Percentiles rank a stretch among this genome's conserved stretches.
Conservation (phyloP, 2,797 vertebrate genomes). For the Oreonectes daqikongensis region DNA sequence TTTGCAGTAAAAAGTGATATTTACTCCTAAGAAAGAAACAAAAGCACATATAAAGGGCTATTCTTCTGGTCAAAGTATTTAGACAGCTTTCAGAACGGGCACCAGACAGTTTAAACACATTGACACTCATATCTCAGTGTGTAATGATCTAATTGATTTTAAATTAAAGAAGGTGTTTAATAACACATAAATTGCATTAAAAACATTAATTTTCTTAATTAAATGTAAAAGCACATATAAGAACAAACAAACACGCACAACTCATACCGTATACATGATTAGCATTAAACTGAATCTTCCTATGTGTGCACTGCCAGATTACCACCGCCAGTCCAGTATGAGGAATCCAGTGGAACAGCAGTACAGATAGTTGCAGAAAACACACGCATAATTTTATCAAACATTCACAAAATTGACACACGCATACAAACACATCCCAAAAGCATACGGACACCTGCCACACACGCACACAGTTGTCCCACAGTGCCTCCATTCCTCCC, state of each 20-base stretch:
- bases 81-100: too few relatives aligned
- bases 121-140: too few relatives aligned
- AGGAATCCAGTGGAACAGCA: conserved; percentile 48
- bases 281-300: conserved; percentile 36
- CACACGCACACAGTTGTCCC: conserved; percentile 43
- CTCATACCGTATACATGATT: conserved; percentile 47
- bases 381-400: conserved; percentile 39
- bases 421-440: conserved; percentile 44
- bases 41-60: too few relatives aligned
- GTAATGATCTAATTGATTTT: too few relatives aligned
- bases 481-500: conserved; percentile 47
- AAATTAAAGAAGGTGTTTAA: too few relatives aligned
- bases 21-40: too few relatives aligned
- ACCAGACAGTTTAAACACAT: too few relatives aligned
- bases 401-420: conserved; percentile 42
- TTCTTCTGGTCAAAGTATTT: too few relatives aligned
- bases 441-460: conserved; percentile 46
- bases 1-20: too few relatives aligned
- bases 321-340: conserved; percentile 39
- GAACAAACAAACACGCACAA: conserved; percentile 12
- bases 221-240: background rate
- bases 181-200: too few relatives aligned
- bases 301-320: conserved; percentile 46
- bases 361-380: conserved; percentile 38
- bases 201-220: too few relatives aligned